phyloP scores from a whole-genome alignment of 2,113 vertebrate genomes.

The Montifringilla adamsi region DNA sequence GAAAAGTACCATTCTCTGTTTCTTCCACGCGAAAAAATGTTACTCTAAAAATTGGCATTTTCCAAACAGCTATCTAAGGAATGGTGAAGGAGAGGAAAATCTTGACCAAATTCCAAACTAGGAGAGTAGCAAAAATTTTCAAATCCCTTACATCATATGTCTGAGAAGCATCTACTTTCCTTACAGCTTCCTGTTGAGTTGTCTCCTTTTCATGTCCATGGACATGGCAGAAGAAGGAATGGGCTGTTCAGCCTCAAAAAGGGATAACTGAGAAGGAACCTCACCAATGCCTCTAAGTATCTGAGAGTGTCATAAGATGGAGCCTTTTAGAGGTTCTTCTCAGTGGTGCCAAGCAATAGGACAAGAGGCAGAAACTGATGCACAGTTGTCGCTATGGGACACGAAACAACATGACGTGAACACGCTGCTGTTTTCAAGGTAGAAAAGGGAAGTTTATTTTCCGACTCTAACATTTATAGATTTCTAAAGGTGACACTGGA shows the following conservation, averaged over 20 bases:
- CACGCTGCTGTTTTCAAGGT: too few relatives aligned
- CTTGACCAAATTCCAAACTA: not conserved
- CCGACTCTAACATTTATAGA: too few relatives aligned
- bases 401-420: too few relatives aligned
- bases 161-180: not conserved
- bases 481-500: too few relatives aligned
- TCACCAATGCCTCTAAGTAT: not conserved
- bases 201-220: not conserved
- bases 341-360: fast-evolving
- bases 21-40: not conserved
- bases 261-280: not conserved
- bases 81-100: not conserved
- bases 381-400: too few relatives aligned
- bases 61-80: not conserved
- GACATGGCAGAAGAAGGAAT: not conserved
- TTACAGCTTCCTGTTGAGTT: not conserved
- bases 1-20: not conserved
- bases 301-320: not conserved
- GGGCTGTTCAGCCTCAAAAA: not conserved
- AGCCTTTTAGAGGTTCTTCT: not conserved
- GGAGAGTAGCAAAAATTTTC: not conserved
- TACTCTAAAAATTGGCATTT: not conserved
- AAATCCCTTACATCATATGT: not conserved
- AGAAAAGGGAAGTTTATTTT: too few relatives aligned
- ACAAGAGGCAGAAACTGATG: not conserved